Base-by-base conservation (phyloP, 2,113 vertebrate genomes). In the Mellivora capensis region DNA sequence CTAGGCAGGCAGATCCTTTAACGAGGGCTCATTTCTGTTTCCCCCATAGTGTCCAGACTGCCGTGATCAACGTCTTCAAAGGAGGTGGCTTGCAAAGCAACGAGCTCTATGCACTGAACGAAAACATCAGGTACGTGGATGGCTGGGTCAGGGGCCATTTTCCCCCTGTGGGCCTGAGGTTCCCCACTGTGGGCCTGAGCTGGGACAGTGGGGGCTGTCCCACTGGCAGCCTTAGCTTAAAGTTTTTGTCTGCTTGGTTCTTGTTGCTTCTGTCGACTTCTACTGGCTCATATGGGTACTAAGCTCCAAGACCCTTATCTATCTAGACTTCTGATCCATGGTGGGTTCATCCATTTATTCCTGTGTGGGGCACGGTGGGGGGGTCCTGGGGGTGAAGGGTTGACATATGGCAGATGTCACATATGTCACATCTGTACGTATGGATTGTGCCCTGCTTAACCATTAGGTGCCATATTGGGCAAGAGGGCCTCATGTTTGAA, bases 51-150 rank as follows among this genome's bases (percentile, higher is more conserved):
- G 99, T 99, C 94, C 99, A 99, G 97, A 99, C 99, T 62, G 99
- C 99, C 23, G 99, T 99, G 97, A 99, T 99, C 98, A 99, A 99
- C 44, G 99, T 99, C 79, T 99, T 99, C 98, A 99, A 99, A 98
- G 99, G 99, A 18, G 99, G 99, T 93, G 98, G 99, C 67, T 97
- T 99, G 95, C 99, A 99, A 98, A 97, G 97, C 83, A 99, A 99
- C 42, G 99, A 99, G 96, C 99, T 99, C 18, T 99, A 99, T 97
- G 98, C 97, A 0, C 99, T 99, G 87, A 99, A 99, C 4, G 99
- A 99, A 98, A 99, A 99, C 98, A 99, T 99, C 99, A 99, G 99
- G 99, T 99, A 98, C 1, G 97, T 94, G 2, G 2, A 37, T 42
- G 87, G 93, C 42, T 49, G 7, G 29, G 1, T n/a, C 18, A 42